These are phyloP conservation scores for Felis catus DNA, from an alignment of 2,113 vertebrate genomes.

Conservation along the genomic window F.catus_Fca126_mat1.0 CM031416.1:149378001-149378500, in stretches of 20 bases:
- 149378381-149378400: fast-evolving
- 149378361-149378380: neutral
- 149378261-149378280: fast-evolving
- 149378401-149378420: no score
- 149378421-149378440: no score
- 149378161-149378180: neutral
- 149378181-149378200: neutral
- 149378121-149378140: fast-evolving
- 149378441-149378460: neutral
- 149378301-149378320: neutral
- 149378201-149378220: neutral
- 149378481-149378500: neutral
- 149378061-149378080: neutral
- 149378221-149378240: neutral
- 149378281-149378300: fast-evolving
- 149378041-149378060: fast-evolving
- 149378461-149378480: fast-evolving
- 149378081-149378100: neutral
- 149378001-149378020: no score
- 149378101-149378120: neutral
- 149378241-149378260: neutral
- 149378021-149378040: neutral
- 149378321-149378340: neutral
- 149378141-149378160: neutral
- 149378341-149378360: neutral